Conservation (phyloP, 2,888 invertebrate genomes). For the Eupithecia abbreviata region DNA sequence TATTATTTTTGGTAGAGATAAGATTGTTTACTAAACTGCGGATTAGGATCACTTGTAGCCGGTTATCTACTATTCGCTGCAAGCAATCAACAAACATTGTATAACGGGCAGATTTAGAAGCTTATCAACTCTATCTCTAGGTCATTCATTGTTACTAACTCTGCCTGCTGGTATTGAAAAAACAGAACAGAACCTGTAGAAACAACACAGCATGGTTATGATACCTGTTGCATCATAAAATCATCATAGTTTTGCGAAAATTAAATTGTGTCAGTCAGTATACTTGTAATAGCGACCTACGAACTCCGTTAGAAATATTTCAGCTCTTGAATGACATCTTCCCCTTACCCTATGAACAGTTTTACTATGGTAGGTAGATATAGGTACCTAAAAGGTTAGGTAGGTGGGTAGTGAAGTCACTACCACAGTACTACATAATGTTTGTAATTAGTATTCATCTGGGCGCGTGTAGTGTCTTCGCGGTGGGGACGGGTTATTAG, state of each 20-base stretch:
- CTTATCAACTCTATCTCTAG: neutral
- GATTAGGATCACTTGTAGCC: neutral
- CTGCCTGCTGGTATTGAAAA: no score
- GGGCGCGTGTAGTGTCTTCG: slow-evolving; percentile 80
- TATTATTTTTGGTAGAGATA: neutral
- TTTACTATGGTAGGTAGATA: neutral
- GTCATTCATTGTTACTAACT: no score
- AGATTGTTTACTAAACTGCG: neutral
- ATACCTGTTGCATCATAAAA: neutral
- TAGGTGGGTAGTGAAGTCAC: slow-evolving; percentile 5
- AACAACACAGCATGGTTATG: no score
- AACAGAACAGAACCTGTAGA: no score
- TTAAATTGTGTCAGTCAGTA: neutral
- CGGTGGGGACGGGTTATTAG: slow-evolving; percentile 84
- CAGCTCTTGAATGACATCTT: neutral
- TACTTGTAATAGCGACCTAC: neutral
- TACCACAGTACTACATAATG: slow-evolving; percentile 60
- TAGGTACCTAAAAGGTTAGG: slow-evolving; percentile 30
- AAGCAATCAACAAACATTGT: neutral
- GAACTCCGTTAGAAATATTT: neutral
- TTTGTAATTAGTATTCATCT: slow-evolving; percentile 83
- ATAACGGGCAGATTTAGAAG: neutral
- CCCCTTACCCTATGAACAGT: neutral
- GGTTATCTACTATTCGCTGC: neutral
- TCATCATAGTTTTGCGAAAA: neutral